Evolutionary conservation across 2,888 invertebrate species (phyloP).

Genomic region (Eumerus sabulonum): DNA sequence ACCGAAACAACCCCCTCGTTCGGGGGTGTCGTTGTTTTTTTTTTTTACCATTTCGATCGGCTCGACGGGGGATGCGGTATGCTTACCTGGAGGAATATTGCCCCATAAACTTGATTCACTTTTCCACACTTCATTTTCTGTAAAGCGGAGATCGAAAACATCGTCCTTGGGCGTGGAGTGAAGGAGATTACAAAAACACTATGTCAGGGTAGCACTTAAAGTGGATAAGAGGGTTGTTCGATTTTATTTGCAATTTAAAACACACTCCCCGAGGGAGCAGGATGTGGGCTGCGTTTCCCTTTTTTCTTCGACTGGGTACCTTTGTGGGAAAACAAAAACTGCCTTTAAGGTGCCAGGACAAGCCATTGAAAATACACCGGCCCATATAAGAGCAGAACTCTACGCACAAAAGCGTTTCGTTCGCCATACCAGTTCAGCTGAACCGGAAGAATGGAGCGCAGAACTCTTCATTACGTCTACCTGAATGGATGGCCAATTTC

Average conservation of each 20-base stretch:
- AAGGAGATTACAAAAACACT: slow-evolving; percentile 24
- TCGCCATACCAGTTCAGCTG: too few species aligned
- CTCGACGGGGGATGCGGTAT: slow-evolving; percentile 23
- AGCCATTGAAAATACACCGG: slow-evolving; percentile 49
- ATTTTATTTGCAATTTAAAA: slow-evolving; percentile 66
- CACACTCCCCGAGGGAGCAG: slow-evolving; percentile 10
- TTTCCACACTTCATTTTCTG: slow-evolving; percentile 66
- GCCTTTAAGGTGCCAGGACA: slow-evolving; percentile 25
- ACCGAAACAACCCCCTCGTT: slow-evolving; percentile 49
- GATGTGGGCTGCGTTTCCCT: slow-evolving; percentile 19
- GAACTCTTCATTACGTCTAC: slow-evolving; percentile 30
- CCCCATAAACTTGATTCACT: slow-evolving; percentile 66
- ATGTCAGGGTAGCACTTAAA: slow-evolving; percentile 46
- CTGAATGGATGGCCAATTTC: slow-evolving; percentile 16
- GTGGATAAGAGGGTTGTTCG: slow-evolving; percentile 63
- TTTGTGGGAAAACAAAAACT: slow-evolving; percentile 3
- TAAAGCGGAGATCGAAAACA: slow-evolving; percentile 22
- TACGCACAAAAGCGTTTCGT: too few species aligned
- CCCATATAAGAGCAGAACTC: slow-evolving; percentile 34
- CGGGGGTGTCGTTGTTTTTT: too few species aligned
- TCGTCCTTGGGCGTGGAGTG: background rate
- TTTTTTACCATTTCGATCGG: background rate
- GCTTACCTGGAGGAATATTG: slow-evolving; percentile 61
- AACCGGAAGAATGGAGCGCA: too few species aligned
- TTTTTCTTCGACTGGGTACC: too few species aligned